These are phyloP conservation scores for Dicrostonyx torquatus DNA, from an alignment of 2,797 vertebrate genomes.

Conservation along the genomic window DNA sequence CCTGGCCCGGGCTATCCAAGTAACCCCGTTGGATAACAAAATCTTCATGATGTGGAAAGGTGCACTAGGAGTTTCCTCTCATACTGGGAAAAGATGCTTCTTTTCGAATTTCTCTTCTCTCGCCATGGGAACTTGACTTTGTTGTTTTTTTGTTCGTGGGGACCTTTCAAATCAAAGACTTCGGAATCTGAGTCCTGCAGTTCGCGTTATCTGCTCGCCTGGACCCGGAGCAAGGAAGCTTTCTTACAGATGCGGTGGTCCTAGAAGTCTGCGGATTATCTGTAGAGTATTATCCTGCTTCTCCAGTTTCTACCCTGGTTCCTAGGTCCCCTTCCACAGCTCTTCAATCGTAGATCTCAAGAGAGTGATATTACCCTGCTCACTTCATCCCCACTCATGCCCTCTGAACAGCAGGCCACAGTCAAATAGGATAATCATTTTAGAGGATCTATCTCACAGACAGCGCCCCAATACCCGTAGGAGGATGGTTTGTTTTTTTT, in stretches of 20 bases:
- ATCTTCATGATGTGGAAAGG: neutral
- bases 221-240: neutral
- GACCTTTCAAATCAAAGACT: constrained; percentile 57
- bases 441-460: neutral
- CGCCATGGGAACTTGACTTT: constrained; percentile 9
- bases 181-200: neutral
- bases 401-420: neutral
- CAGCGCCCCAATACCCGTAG: no score
- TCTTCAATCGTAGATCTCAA: constrained; percentile 3
- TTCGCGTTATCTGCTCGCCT: neutral
- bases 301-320: neutral
- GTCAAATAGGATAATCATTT: neutral
- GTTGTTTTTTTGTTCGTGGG: constrained; percentile 75
- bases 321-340: neutral
- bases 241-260: neutral
- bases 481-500: neutral
- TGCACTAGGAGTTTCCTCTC: neutral
- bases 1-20: neutral
- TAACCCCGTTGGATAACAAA: neutral
- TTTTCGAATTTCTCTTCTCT: neutral
- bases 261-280: constrained; percentile 20
- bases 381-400: neutral
- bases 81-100: neutral
- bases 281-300: neutral
- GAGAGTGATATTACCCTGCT: neutral